Conservation (phyloP, 2,113 vertebrate genomes). For the Electrona antarctica region DNA sequence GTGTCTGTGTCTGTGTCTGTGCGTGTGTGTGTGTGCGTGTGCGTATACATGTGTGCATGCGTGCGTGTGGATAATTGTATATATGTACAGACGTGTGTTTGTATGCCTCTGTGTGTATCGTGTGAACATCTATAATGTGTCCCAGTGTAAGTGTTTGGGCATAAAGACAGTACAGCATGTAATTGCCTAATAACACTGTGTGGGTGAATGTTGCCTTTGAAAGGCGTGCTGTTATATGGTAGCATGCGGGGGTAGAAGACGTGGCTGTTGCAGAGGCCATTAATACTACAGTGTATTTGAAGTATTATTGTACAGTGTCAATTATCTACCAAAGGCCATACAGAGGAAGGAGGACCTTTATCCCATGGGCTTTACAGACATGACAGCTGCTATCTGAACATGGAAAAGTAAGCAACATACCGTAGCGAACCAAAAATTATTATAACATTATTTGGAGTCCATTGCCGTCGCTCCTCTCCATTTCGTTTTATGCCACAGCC, state of each 20-base stretch:
- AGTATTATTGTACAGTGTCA: no score
- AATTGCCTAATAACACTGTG: no score
- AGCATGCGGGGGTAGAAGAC: no score
- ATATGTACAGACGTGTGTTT: conserved; percentile 11
- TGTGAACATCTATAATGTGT: conserved; percentile 1
- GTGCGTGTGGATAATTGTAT: not conserved
- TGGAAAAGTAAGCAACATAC: conserved; percentile 1
- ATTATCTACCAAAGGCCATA: not conserved
- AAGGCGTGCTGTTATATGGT: no score
- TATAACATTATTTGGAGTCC: conserved; percentile 24
- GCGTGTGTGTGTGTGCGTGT: conserved; percentile 9
- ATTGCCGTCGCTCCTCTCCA: conserved; percentile 25
- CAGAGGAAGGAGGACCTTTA: not conserved
- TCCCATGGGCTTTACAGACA: not conserved
- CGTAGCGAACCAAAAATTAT: not conserved
- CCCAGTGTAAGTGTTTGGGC: no score
- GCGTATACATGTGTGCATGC: not conserved
- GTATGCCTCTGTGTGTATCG: not conserved
- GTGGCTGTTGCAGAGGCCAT: no score
- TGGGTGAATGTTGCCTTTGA: no score
- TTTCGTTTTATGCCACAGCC: conserved; percentile 30
- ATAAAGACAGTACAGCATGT: no score
- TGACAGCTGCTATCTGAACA: not conserved
- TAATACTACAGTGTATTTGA: no score
- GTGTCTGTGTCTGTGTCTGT: not conserved